Percentiles rank a stretch among this genome's conserved stretches.
Evolutionary conservation across 2,888 invertebrate genomes (phyloP).

Genomic region (Patella caerulea): DNA sequence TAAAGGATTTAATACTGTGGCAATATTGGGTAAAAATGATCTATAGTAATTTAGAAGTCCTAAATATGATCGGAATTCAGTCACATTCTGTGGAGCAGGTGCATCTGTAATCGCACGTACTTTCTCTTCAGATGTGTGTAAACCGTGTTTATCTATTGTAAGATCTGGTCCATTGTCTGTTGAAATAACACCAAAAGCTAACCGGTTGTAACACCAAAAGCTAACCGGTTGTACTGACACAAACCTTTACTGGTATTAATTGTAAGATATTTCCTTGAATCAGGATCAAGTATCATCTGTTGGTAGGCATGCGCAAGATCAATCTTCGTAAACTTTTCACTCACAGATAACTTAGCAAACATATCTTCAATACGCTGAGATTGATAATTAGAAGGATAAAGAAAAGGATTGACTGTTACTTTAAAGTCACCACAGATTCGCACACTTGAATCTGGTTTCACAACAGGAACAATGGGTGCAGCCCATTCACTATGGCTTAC

Average conservation of each 20-base stretch:
- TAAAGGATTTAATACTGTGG: slow-evolving; percentile 19
- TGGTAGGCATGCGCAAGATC: slow-evolving; percentile 42
- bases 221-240: slow-evolving; percentile 34
- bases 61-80: slow-evolving; percentile 46
- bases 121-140: slow-evolving; percentile 41
- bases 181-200: slow-evolving; percentile 41
- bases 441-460: slow-evolving; percentile 28
- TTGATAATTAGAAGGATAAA: slow-evolving; percentile 29
- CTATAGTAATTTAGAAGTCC: slow-evolving; percentile 12
- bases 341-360: slow-evolving; percentile 23
- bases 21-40: slow-evolving; percentile 22
- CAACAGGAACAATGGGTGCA: slow-evolving; percentile 23
- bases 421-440: slow-evolving; percentile 40
- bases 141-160: slow-evolving; percentile 28
- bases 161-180: slow-evolving; percentile 38
- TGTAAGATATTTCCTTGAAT: slow-evolving; percentile 13
- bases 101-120: slow-evolving; percentile 46
- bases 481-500: no score
- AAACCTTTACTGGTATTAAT: slow-evolving; percentile 47
- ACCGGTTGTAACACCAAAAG: slow-evolving; percentile 38
- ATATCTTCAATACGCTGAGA: slow-evolving; percentile 34
- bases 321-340: slow-evolving; percentile 36
- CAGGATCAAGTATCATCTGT: slow-evolving; percentile 26
- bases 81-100: slow-evolving; percentile 46
- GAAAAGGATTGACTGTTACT: slow-evolving; percentile 30